Evolutionary conservation across 2,888 invertebrate genomes (phyloP).

Genomic region (Operophtera brumata): DNA sequence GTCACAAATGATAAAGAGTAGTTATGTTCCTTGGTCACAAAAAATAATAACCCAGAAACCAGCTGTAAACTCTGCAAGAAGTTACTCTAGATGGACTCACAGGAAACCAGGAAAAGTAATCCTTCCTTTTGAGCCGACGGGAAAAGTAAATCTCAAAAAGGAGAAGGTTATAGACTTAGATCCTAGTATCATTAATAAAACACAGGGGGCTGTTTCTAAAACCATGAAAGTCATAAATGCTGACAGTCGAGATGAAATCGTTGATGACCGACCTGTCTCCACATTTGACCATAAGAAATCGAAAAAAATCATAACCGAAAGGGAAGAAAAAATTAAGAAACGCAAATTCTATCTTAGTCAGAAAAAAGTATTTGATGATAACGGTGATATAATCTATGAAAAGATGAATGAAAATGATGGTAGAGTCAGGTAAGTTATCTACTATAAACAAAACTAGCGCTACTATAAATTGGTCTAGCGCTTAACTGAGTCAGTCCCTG

Average conservation of each 20-base stretch:
- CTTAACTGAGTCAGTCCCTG: no score
- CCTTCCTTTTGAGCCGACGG: slow-evolving; percentile 66
- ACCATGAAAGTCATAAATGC: slow-evolving; percentile 26
- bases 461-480: no score
- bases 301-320: slow-evolving; percentile 53
- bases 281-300: slow-evolving; percentile 28
- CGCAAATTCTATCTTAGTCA: slow-evolving; percentile 58
- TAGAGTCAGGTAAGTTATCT: slow-evolving; percentile 66
- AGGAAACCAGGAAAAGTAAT: slow-evolving; percentile 76
- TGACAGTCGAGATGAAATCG: slow-evolving; percentile 8
- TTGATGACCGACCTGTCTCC: slow-evolving; percentile 10
- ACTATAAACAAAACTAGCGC: no score
- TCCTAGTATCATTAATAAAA: slow-evolving; percentile 42
- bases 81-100: slow-evolving; percentile 73
- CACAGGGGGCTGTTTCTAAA: slow-evolving; percentile 3
- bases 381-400: slow-evolving; percentile 80
- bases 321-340: slow-evolving; percentile 54
- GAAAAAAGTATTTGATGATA: slow-evolving; percentile 75
- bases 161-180: slow-evolving; percentile 67
- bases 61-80: slow-evolving; percentile 42
- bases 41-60: slow-evolving; percentile 35
- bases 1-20: no score
- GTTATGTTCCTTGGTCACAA: no score
- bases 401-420: slow-evolving; percentile 83
- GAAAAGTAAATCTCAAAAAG: slow-evolving; percentile 54